Percentiles rank a stretch among this genome's conserved stretches.
Evolutionary conservation across 2,113 vertebrate genomes (phyloP).

Genomic region (Platysternon megacephalum): DNA sequence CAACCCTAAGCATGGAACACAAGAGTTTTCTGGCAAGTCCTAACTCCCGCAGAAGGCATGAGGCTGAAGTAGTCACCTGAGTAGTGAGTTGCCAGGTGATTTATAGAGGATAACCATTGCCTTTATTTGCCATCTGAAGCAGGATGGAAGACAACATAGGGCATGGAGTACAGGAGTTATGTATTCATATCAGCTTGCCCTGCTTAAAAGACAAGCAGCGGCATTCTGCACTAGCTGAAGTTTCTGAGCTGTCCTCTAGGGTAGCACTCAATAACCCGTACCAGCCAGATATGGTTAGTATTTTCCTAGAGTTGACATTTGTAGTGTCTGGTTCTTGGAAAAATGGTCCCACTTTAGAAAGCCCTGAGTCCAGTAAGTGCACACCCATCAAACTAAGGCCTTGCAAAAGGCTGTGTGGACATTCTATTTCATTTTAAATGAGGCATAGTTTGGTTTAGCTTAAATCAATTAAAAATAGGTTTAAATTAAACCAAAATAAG

Average conservation of each 20-base stretch:
- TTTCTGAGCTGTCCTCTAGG: neutral
- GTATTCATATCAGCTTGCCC: neutral
- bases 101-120: neutral
- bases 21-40: neutral
- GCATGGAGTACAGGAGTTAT: neutral
- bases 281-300: neutral
- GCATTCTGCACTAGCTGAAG: neutral
- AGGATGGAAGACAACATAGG: neutral
- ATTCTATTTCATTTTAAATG: neutral
- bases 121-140: neutral
- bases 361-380: constrained; percentile 44
- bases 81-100: neutral
- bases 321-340: neutral
- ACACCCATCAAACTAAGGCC: neutral
- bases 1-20: neutral
- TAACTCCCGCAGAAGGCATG: neutral
- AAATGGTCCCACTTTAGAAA: constrained; percentile 25
- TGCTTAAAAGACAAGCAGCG: neutral
- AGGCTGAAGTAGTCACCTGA: neutral
- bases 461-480: constrained; percentile 44
- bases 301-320: neutral
- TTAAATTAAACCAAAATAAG: constrained; percentile 18
- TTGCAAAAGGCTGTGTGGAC: neutral
- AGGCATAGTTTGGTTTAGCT: constrained; percentile 14
- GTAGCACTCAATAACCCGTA: neutral